Conservation (phyloP, 2,888 invertebrate genomes). For the Strigamia transsilvanica region DNA sequence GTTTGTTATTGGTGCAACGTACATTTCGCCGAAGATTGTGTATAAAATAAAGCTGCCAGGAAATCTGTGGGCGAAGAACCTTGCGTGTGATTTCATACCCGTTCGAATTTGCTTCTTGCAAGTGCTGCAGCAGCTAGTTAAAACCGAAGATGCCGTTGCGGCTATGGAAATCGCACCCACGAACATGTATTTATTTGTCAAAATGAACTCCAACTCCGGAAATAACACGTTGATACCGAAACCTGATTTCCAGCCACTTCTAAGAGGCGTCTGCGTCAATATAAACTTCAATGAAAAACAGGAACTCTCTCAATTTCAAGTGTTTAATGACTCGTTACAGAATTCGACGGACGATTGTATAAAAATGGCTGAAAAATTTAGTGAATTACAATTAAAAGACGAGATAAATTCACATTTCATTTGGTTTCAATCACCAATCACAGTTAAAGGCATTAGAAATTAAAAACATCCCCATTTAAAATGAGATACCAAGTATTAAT, state of each 20-base stretch:
- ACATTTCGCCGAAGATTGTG: conserved; percentile 13
- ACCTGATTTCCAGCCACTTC: conserved; percentile 43
- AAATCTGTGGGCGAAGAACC: background rate
- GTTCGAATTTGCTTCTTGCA: background rate
- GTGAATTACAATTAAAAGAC: conserved; percentile 9
- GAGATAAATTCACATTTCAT: background rate
- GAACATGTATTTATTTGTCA: conserved; percentile 34
- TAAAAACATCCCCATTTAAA: background rate
- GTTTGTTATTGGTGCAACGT: conserved; percentile 38
- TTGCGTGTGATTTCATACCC: no score
- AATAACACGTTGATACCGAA: conserved; percentile 50
- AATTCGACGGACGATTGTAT: background rate
- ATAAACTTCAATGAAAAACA: background rate
- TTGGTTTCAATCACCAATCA: conserved; percentile 42
- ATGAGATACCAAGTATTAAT: background rate
- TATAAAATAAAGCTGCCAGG: conserved; percentile 26
- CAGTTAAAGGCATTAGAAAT: conserved; percentile 31
- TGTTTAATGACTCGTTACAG: background rate
- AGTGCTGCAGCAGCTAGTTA: conserved; percentile 1
- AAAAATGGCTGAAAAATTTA: background rate
- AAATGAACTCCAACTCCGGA: background rate
- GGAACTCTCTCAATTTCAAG: background rate
- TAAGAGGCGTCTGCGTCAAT: conserved; percentile 14
- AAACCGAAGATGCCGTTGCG: background rate
- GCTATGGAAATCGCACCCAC: background rate